Percentiles rank a stretch among this genome's conserved stretches.
Evolutionary conservation across 64 coral and sea anemone species (phyloP).

Genomic region (Platygyra sinensis): DNA sequence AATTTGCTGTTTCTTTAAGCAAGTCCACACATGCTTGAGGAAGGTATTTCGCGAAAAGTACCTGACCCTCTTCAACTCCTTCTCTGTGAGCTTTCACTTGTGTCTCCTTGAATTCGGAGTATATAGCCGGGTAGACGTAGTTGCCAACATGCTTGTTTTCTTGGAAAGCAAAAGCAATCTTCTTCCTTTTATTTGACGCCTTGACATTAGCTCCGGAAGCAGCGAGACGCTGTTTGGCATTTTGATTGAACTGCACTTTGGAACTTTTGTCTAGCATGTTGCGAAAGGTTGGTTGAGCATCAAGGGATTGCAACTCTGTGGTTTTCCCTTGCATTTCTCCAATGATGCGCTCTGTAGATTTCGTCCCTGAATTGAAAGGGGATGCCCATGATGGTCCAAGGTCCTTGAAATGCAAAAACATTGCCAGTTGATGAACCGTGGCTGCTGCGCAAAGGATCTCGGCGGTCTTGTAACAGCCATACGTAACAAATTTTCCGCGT

Average conservation of each 20-base stretch:
- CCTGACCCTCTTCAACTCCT: conserved; percentile 36
- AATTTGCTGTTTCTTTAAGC: conserved; percentile 13
- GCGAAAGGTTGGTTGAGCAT: conserved; percentile 47
- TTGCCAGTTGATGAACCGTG: conserved; percentile 44
- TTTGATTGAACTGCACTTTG: conserved; percentile 60
- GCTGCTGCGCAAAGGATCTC: conserved; percentile 28
- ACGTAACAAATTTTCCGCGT: conserved; percentile 10
- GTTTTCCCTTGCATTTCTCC: conserved; percentile 70
- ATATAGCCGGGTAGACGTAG: conserved; percentile 29
- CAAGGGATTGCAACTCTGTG: conserved; percentile 59
- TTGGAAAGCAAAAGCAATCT: not conserved
- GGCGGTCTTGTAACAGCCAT: conserved; percentile 38
- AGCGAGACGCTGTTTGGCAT: conserved; percentile 53
- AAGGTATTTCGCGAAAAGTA: conserved; percentile 28
- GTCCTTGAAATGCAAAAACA: conserved; percentile 64
- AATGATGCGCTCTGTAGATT: conserved; percentile 49
- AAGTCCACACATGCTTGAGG: conserved; percentile 6
- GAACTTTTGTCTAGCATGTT: conserved; percentile 58
- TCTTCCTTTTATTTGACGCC: conserved; percentile 20
- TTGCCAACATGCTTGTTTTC: not conserved
- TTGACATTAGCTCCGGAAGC: conserved; percentile 3
- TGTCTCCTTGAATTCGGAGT: conserved; percentile 16
- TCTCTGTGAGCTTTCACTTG: conserved; percentile 23
- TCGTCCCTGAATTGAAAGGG: conserved; percentile 62
- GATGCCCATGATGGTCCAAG: conserved; percentile 51